phyloP scores from a whole-genome alignment of 64 coral and sea anemone species.

The Montipora sp. region DNA sequence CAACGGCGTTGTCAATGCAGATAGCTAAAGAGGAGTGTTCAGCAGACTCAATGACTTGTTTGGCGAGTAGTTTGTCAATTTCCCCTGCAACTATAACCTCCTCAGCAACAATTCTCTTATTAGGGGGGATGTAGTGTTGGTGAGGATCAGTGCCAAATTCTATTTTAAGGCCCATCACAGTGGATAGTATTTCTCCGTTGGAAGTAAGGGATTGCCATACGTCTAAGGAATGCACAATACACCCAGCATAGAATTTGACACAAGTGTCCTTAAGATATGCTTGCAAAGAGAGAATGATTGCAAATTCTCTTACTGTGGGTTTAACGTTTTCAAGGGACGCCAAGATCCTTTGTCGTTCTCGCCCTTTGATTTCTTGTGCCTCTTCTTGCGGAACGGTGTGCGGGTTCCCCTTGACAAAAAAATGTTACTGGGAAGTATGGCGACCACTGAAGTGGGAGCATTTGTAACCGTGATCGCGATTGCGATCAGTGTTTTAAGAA shows the following conservation, averaged over 20 bases:
- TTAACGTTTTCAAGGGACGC: background rate
- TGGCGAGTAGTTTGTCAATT: background rate
- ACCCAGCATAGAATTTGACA: background rate
- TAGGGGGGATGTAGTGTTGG: background rate
- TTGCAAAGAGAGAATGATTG: background rate
- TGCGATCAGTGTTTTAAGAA: background rate
- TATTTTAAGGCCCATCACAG: background rate
- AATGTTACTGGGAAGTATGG: background rate
- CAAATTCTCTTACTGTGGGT: background rate
- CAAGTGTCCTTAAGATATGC: background rate
- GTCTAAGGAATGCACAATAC: background rate
- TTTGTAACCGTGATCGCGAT: background rate
- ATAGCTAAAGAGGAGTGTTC: background rate
- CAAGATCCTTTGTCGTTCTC: background rate
- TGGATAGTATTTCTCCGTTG: conserved; percentile 23
- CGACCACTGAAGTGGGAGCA: background rate
- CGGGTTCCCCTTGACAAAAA: background rate
- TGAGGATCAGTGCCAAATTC: background rate
- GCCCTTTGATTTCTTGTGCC: background rate
- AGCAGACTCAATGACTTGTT: conserved; percentile 44
- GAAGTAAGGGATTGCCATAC: conserved; percentile 6
- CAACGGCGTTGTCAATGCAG: no score
- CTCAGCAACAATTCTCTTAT: background rate
- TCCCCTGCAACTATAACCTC: background rate
- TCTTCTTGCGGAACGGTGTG: background rate